Evolutionary conservation across 2,888 invertebrate species (phyloP), one percentile per base, ranked within the genome.

Genomic region (Dyspetes luteomarginatus): DNA sequence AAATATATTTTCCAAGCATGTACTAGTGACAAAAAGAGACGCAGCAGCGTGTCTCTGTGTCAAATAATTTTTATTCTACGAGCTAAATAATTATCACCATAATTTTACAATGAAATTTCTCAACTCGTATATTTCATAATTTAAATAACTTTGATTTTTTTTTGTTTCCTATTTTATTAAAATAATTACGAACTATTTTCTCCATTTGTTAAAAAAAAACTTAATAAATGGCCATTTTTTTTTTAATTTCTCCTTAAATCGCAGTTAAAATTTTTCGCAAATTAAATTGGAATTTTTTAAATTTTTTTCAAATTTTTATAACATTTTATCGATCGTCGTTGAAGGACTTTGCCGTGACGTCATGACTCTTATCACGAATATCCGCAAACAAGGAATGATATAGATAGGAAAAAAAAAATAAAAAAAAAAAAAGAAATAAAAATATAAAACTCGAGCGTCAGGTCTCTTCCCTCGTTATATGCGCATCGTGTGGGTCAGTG

Each of bases 401-500:
- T 22, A 52, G 26, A 68, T 45, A 60, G 22, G 45, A 62, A 56
- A 36, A 56, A n/a, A 65, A 4, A 24, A 41, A 26, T 28, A 64
- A 28, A n/a, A 58, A 60, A 36, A 41, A 30, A 50, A 72, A 52
- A 60, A 60, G 43, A 24, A 41, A 62, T 45, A n/a, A 64, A 68
- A 58, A 69, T 7, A 26, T 62, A 17, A 41, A 68, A 52, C 19
- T 30, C 41, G 68, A 74, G 73, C 45, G 55, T 28, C 45, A 68
- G 30, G 45, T 48, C n/a, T 22, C 41, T 30, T 45, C 76, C 62
- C 58, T 82, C 76, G 83, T 83, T 83, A 77, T 56, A 79, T 55
- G 69, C n/a, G n/a, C 68, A 77, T 69, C 79, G 76, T 78, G 79
- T 77, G 83, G 82, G 81, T 83, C 78, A 79, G 81, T 84, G 86